Conservation (phyloP, 2,888 invertebrate species). For the Andrena camellia region DNA sequence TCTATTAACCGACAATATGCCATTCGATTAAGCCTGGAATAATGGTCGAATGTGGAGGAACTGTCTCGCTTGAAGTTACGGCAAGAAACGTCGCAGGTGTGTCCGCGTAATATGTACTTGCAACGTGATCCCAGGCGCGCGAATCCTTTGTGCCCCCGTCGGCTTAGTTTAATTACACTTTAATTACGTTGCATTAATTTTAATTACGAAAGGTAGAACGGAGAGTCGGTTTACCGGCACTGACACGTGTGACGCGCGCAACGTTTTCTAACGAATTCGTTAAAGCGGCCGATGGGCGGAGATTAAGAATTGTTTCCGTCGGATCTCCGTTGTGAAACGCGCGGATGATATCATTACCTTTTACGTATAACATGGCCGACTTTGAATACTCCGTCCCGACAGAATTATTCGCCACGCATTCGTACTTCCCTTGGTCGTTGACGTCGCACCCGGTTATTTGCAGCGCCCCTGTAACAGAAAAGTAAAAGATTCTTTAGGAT, state of each 20-base stretch:
- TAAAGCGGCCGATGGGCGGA: slow-evolving; percentile 16
- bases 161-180: slow-evolving; percentile 66
- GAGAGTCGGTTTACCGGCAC: slow-evolving; percentile 41
- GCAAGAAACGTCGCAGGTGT: slow-evolving; percentile 40
- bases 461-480: slow-evolving; percentile 89
- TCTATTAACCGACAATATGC: neutral
- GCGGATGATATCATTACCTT: slow-evolving; percentile 88
- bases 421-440: slow-evolving; percentile 97
- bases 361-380: slow-evolving; percentile 95
- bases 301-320: slow-evolving; percentile 6
- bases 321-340: neutral
- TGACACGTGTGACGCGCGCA: slow-evolving; percentile 19
- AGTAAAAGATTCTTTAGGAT: neutral
- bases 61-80: neutral
- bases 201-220: slow-evolving; percentile 61
- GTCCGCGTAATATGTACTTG: slow-evolving; percentile 40
- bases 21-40: slow-evolving; percentile 13
- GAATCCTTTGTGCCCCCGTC: slow-evolving; percentile 64
- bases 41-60: neutral
- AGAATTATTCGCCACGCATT: slow-evolving; percentile 97
- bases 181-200: slow-evolving; percentile 70
- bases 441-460: slow-evolving; percentile 96
- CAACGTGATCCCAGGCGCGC: slow-evolving; percentile 40
- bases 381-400: slow-evolving; percentile 97
- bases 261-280: slow-evolving; percentile 43